Percentiles rank a stretch among this genome's conserved stretches.
Conservation (phyloP, 2,888 invertebrate genomes). For the Ephialtes manifestator region DNA sequence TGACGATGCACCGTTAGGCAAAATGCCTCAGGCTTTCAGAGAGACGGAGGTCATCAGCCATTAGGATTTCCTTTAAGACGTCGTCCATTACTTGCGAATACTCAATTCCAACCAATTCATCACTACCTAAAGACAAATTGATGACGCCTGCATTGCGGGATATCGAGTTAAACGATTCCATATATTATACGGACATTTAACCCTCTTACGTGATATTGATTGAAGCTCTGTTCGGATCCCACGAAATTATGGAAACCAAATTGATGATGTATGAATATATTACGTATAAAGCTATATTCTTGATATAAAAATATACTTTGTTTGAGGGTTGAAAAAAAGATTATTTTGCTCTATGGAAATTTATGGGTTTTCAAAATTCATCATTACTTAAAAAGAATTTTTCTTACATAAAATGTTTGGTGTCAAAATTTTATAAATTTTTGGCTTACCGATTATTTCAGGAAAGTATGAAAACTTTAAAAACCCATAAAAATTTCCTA, state of each 20-base stretch:
- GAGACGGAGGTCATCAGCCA: slow-evolving; percentile 8
- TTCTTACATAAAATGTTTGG: too few relatives aligned
- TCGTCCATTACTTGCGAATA: slow-evolving; percentile 27
- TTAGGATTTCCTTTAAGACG: slow-evolving; percentile 37
- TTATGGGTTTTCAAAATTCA: too few relatives aligned
- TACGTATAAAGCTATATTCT: background rate
- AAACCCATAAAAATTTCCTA: too few relatives aligned
- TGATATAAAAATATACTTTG: too few relatives aligned
- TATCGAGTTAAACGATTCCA: slow-evolving; percentile 39
- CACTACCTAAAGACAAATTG: slow-evolving; percentile 44
- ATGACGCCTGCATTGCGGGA: slow-evolving; percentile 34
- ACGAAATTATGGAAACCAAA: background rate
- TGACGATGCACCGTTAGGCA: slow-evolving; percentile 62
- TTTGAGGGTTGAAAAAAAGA: too few relatives aligned
- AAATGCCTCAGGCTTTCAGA: slow-evolving; percentile 39
- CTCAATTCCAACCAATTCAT: slow-evolving; percentile 25
- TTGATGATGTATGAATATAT: background rate
- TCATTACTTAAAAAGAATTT: too few relatives aligned
- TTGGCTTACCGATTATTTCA: too few relatives aligned
- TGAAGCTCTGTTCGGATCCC: background rate
- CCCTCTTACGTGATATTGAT: slow-evolving; percentile 4
- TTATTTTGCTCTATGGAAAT: too few relatives aligned
- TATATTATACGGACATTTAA: background rate
- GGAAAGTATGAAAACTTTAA: too few relatives aligned
- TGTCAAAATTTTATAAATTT: too few relatives aligned